phyloP scores from a whole-genome alignment of 2,113 vertebrate species.

The Microcebus ravelobensis region DNA sequence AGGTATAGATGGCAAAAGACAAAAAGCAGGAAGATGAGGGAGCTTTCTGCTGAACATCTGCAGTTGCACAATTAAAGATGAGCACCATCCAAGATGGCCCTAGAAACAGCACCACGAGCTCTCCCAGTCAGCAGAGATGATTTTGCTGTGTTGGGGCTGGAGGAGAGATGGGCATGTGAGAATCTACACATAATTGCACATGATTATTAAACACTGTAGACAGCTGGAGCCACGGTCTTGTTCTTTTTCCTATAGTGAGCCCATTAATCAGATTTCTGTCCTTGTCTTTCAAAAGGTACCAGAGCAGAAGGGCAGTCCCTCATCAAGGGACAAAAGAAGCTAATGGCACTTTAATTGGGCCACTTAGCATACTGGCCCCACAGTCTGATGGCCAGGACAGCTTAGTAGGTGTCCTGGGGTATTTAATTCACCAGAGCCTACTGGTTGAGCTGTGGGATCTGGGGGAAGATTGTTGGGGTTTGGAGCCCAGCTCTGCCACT shows the following conservation, averaged over 20 bases:
- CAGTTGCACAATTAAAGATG: neutral
- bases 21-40: neutral
- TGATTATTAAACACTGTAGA: neutral
- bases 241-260: neutral
- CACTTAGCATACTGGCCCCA: neutral
- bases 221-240: neutral
- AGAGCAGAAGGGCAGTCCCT: neutral
- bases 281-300: neutral
- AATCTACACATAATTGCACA: accelerated
- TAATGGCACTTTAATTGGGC: neutral
- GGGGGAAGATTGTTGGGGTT: neutral
- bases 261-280: neutral
- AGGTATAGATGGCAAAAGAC: neutral
- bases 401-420: neutral
- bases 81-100: neutral
- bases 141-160: neutral
- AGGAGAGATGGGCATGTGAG: neutral
- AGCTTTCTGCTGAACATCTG: neutral
- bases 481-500: neutral
- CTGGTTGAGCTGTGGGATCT: accelerated
- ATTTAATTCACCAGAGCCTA: neutral
- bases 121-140: neutral
- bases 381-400: neutral
- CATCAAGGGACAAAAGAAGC: neutral
- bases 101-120: neutral